Base-by-base conservation (phyloP, 2,888 invertebrate species). In the Crocallis elinguaria region DNA sequence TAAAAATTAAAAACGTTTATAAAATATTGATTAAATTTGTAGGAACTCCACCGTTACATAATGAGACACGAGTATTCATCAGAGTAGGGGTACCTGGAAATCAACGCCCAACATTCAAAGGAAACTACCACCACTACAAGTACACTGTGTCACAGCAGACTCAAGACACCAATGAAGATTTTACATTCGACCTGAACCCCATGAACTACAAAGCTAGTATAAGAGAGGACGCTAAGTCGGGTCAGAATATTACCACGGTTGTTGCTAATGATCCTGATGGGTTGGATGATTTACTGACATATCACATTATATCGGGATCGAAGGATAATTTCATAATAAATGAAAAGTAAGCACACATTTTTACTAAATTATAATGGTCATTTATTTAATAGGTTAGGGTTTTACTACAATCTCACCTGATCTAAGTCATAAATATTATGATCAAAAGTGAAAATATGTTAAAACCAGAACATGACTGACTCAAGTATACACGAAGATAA, bases 21-120 rank as follows among this genome's bases (percentile, higher is more conserved):
- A 19, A 19, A 19, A 3, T 19, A 4, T 19, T 4, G 6, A 19
- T 6, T 36, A n/a, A 6, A 9, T 44, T 69, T 71, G 0, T 46
- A 94, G 94, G 94, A 6, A 79, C 70, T 23, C 95, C 96, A 8
- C 93, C 95, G 0, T 78, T 95, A 0, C 88, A 92, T 41, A 93
- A 95, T 29, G 95, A 95, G 57, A 94, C 94, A 0, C 90, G 93
- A 25, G 92, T 96, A 0, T 90, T 93, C 7, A 92, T 96, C 11
- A 92, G 95, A n/a, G 96, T 96, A 0, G 96, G 96, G 0, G 95
- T 95, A 2, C 95, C 95, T 0, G 96, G 96, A 0, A 96, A 96
- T 69, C 95, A 96, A 67, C 88, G 95, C n/a, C 96, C 95, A 0
- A 93, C 95, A n/a, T 96, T 95, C 68, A 94, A 94, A 64, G 95